A percentile compares a stretch with the other conserved stretches of the same genome.
Conservation (phyloP, 2,888 invertebrate species). For the Lagria hirta region DNA sequence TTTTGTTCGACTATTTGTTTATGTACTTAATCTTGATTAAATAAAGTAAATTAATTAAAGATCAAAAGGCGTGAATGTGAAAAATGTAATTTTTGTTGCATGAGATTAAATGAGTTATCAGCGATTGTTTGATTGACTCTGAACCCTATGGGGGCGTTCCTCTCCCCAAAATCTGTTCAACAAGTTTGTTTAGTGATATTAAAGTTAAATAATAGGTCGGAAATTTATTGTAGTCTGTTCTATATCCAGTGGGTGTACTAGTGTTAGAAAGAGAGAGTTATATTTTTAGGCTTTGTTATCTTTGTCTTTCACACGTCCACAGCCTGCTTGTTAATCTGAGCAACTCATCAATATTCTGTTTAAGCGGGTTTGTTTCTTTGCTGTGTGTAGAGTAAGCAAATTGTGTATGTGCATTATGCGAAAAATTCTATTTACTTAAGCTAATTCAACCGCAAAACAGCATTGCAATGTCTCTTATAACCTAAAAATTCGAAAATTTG, state of each 20-base stretch:
- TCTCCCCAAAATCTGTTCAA: too few relatives aligned
- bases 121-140: too few relatives aligned
- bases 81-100: too few relatives aligned
- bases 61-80: too few relatives aligned
- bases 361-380: constrained; percentile 26
- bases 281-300: neutral
- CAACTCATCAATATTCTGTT: constrained; percentile 24
- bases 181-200: constrained; percentile 13
- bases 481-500: constrained; percentile 9
- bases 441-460: constrained; percentile 14
- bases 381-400: constrained; percentile 29
- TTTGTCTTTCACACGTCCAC: neutral
- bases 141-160: too few relatives aligned
- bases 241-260: constrained; percentile 1
- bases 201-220: constrained; percentile 8
- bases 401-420: constrained; percentile 27
- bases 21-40: too few relatives aligned
- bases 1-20: too few relatives aligned
- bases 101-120: too few relatives aligned
- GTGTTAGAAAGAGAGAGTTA: constrained; percentile 3
- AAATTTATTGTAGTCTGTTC: constrained; percentile 11
- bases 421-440: constrained; percentile 21
- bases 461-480: constrained; percentile 20
- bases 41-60: too few relatives aligned
- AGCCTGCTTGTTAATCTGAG: constrained; percentile 8